A percentile compares a stretch with the other conserved stretches of the same genome.
Conservation (phyloP, 2,113 vertebrate genomes). For the Ammodytes marinus region DNA sequence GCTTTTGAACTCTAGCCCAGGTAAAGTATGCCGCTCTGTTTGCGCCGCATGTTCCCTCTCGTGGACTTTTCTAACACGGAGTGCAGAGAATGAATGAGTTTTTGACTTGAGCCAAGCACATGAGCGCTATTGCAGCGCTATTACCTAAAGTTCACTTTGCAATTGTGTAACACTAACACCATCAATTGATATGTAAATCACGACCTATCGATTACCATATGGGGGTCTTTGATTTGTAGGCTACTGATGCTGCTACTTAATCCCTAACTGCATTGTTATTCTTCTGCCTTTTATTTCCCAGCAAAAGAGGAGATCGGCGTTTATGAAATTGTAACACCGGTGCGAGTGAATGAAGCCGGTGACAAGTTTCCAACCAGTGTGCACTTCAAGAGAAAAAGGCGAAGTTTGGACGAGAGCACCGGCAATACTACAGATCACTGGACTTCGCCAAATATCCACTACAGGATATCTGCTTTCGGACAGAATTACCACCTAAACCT, state of each 20-base stretch:
- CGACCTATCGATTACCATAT: neutral
- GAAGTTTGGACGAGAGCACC: conserved; percentile 85
- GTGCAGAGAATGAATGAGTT: conserved; percentile 83
- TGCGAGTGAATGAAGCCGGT: conserved; percentile 92
- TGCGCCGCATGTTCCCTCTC: neutral
- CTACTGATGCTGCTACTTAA: neutral
- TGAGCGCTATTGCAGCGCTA: conserved; percentile 62
- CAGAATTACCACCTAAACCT: conserved; percentile 95
- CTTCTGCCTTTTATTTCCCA: conserved; percentile 69
- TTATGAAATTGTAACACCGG: conserved; percentile 94
- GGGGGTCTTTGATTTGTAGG: conserved; percentile 14
- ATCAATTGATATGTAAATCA: neutral
- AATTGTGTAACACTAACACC: conserved; percentile 14
- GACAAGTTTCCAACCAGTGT: conserved; percentile 89
- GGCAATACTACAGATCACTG: conserved; percentile 84
- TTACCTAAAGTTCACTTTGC: conserved; percentile 47
- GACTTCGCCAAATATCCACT: conserved; percentile 88
- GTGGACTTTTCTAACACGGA: conserved; percentile 30
- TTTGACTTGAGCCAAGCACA: conserved; percentile 58
- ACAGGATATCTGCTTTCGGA: conserved; percentile 95
- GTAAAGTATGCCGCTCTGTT: conserved; percentile 82
- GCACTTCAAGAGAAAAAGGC: conserved; percentile 95
- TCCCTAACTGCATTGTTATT: conserved; percentile 16
- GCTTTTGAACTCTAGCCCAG: conserved; percentile 88
- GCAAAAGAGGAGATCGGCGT: conserved; percentile 87